These are phyloP conservation scores for Macroglossus sobrinus DNA, from an alignment of 2,113 vertebrate genomes.

Conservation along the genomic window DNA sequence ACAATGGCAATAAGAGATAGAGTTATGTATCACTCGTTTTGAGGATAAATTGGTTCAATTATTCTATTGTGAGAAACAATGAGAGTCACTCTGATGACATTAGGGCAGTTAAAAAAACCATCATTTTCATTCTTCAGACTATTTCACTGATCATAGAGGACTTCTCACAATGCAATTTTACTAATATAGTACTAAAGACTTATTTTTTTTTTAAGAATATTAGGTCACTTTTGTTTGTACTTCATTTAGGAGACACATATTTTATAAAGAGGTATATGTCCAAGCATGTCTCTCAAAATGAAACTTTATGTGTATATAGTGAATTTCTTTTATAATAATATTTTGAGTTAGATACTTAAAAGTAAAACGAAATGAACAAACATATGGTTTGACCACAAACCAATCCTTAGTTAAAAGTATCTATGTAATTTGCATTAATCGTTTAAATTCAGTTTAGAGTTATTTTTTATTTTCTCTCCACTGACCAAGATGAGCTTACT, in stretches of 20 bases:
- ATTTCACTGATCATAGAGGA: neutral
- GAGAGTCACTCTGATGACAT: constrained; percentile 43
- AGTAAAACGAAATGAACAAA: neutral
- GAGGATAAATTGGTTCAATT: constrained; percentile 77
- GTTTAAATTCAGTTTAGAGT: neutral
- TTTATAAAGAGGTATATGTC: neutral
- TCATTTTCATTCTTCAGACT: constrained; percentile 65
- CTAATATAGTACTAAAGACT: neutral
- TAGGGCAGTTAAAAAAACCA: constrained; percentile 44
- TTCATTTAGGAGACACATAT: neutral
- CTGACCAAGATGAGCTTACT: neutral
- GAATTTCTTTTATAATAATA: neutral
- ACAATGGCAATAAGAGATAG: constrained; percentile 55
- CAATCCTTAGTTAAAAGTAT: neutral
- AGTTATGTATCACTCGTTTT: constrained; percentile 64
- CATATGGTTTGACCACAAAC: neutral
- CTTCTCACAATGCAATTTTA: constrained; percentile 35
- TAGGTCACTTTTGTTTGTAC: neutral
- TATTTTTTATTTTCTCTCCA: neutral
- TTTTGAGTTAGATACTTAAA: neutral
- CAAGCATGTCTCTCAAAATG: neutral
- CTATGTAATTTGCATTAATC: neutral
- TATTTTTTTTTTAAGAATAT: neutral
- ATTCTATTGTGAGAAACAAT: constrained; percentile 71
- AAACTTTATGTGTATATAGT: neutral